Evolutionary conservation across 2,797 vertebrate species (phyloP), one percentile per base, ranked within the genome.

Genomic region (Lacerta bilineata): DNA sequence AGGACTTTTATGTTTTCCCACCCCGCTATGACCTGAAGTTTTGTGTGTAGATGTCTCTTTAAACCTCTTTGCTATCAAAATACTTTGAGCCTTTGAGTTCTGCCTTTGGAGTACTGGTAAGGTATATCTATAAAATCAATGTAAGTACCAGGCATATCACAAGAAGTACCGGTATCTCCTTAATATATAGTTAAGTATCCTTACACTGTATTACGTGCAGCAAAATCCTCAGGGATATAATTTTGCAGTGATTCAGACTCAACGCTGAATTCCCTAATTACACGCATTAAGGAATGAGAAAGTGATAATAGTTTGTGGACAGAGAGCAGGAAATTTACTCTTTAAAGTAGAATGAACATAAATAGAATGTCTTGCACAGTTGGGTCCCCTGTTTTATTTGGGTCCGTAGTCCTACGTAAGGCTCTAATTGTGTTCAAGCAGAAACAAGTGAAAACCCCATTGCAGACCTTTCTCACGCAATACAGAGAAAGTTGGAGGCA

Each of bases 31-130:
- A 69, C 64, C 64, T 69, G 64, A 86, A 27, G 39, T 78, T 46
- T 66, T 55, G 43, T 79, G 41, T 39, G 43, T 15, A 71, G 64
- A 84, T 61, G 25, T 78, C 3, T 33, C 23, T 20, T 78, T 86
- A 78, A 86, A 68, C 59, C 41, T 68, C 18, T 79, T 86, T 23
- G 46, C 41, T 69, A 79, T 86, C 75, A 78, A 86, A 78, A 85
- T 78, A 77, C 27, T 66, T 68, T n/a, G 6, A 29, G 23, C 20
- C 17, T 69, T 55, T 79, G 46, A 74, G 74, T 25, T 84, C 55
- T 20, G 20, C 75, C 27, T 75, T 18, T 13, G 71, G n/a, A 8
- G 27, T 55, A 13, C 13, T 85, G n/a, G 23, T 55, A n/a, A 74
- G 72, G 5, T 74, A 39, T 36, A 39, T 36, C 72, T 69, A 79